Evolutionary conservation across 2,888 invertebrate genomes (phyloP).

Genomic region (Tachina lurida): DNA sequence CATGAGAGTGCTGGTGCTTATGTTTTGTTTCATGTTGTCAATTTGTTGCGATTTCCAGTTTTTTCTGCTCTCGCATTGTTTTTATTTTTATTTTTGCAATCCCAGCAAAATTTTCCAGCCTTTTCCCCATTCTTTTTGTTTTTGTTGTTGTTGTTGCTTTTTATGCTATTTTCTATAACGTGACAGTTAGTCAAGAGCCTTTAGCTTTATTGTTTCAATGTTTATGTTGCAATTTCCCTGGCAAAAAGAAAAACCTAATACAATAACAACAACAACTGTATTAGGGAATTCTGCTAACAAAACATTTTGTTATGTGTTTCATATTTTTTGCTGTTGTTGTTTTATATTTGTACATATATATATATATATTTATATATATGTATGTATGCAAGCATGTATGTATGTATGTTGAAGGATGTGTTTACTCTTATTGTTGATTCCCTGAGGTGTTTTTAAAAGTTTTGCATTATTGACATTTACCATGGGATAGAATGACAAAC

Average conservation of each 20-base stretch:
- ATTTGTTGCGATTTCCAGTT: constrained; percentile 63
- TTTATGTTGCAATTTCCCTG: constrained; percentile 61
- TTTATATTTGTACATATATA: neutral
- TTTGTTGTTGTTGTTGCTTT: constrained; percentile 9
- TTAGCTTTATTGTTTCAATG: constrained; percentile 48
- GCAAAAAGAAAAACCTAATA: neutral
- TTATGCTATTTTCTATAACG: constrained; percentile 33
- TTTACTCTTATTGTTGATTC: constrained; percentile 61
- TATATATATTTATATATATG: neutral
- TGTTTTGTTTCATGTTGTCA: constrained; percentile 62
- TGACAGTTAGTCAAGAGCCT: constrained; percentile 53
- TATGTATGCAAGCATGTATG: neutral
- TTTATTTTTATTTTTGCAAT: constrained; percentile 52
- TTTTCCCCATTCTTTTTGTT: neutral
- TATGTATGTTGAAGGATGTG: constrained; percentile 61
- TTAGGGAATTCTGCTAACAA: constrained; percentile 19
- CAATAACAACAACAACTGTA: constrained; percentile 9
- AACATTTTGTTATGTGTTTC: constrained; percentile 20
- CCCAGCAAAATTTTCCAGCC: constrained; percentile 48
- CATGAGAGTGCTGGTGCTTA: constrained; percentile 8
- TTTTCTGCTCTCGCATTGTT: constrained; percentile 40
- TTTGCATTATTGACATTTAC: constrained; percentile 68
- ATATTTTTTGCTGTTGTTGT: constrained; percentile 1
- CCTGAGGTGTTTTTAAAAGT: constrained; percentile 69
- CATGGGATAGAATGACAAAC: constrained; percentile 56